Percentiles rank a stretch among this genome's conserved stretches.
Evolutionary conservation across 2,113 vertebrate species (phyloP).

Genomic region (Alethe diademata): DNA sequence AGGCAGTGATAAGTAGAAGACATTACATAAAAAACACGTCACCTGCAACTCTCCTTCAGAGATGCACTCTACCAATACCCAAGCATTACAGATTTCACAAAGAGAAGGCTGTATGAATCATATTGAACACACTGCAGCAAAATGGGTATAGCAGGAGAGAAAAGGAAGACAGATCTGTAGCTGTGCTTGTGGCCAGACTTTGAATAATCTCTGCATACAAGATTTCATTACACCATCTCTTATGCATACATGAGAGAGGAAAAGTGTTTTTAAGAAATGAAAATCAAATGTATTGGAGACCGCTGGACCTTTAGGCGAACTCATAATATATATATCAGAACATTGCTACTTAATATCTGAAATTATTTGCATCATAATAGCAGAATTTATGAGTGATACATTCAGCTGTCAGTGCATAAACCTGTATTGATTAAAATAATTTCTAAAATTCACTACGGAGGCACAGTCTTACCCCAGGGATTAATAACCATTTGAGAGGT

Average conservation of each 20-base stretch:
- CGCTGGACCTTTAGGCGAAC: neutral
- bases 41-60: neutral
- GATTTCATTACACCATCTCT: neutral
- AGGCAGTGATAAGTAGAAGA: neutral
- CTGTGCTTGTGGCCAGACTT: neutral
- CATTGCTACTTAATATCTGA: neutral
- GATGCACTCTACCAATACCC: neutral
- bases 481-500: constrained; percentile 30
- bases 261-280: neutral
- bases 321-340: neutral
- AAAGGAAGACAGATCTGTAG: neutral
- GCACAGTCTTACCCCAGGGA: neutral
- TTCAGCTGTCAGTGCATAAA: neutral
- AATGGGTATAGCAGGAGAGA: neutral
- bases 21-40: neutral
- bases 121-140: neutral
- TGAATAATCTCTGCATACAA: neutral
- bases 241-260: neutral
- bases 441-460: neutral
- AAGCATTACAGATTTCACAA: neutral
- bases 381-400: neutral
- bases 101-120: neutral
- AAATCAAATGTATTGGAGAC: neutral
- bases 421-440: constrained; percentile 35
- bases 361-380: neutral